Evolutionary conservation across 2,113 vertebrate species (phyloP), one percentile per base, ranked within the genome.

Genomic region (Dunckerocampus dactyliophorus): DNA sequence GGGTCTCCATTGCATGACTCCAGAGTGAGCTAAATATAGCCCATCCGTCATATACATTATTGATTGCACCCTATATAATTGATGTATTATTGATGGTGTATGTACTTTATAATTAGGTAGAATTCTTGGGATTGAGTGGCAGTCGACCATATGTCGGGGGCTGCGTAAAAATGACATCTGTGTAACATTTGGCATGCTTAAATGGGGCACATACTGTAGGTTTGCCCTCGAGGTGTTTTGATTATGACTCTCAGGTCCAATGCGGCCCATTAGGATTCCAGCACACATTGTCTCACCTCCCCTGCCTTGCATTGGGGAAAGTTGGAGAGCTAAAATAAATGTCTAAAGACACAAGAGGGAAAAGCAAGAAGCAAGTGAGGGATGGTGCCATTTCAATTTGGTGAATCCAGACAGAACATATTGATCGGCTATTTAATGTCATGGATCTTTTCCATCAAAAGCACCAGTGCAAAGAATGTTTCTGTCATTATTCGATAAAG

Each of bases 11-110:
- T 84, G 70, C 86, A 76, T 85, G 83, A 83, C 63, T 74, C 55
- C 68, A 76, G 67, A 74, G 70, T 20, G 20, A 39, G 71, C 82
- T 88, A 87, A 81, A 85, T 81, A 82, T 87, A 89, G 82, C 72
- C 55, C 63, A 45, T 52, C 59, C 64, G 65, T 74, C 63, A 77
- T 84, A 82, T 85, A 54, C 82, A 86, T 82, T 87, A 83, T 89
- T 79, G 77, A 87, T 83, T 80, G 71, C 73, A 74, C 67, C 71
- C 73, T 87, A 79, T 80, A 82, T 55, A 63, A 65, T 70, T 71
- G 55, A 65, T 88, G 62, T 73, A 79, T 90, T 78, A 88, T 87
- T 89, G 72, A 90, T 84, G 76, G 21, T 3, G 1, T 24, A 22
- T 72, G 71, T 47, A 78, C 83, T 83, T 80, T 59, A 63, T 76